A percentile compares a stretch with the other conserved stretches of the same genome.
Evolutionary conservation across 2,797 vertebrate genomes (phyloP).

Genomic region (Anas capensis): DNA sequence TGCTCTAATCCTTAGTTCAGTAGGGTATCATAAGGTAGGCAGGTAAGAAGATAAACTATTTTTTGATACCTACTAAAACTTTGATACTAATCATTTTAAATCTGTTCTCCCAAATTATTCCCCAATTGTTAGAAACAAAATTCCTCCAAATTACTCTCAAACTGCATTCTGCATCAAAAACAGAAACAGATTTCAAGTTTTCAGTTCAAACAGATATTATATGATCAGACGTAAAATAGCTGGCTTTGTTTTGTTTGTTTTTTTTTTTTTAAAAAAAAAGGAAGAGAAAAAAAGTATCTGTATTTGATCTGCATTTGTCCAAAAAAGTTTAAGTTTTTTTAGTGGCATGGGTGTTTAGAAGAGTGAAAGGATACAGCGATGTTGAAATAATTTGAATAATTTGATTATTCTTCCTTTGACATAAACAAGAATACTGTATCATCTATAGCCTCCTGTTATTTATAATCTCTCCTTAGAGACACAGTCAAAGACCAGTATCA

Average conservation of each 20-base stretch:
- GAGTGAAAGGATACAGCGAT: neutral
- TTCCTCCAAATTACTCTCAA: neutral
- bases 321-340: neutral
- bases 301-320: neutral
- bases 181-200: neutral
- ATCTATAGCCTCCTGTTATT: neutral
- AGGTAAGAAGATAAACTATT: neutral
- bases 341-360: neutral
- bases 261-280: neutral
- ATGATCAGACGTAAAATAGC: neutral
- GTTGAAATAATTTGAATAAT: neutral
- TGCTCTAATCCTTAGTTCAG: neutral
- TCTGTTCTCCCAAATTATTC: neutral
- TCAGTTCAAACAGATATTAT: neutral
- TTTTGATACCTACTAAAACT: neutral
- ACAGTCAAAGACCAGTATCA: neutral
- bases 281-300: neutral
- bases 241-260: neutral
- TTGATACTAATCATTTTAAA: neutral
- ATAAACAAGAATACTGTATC: neutral
- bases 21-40: neutral
- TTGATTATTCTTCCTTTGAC: neutral
- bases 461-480: neutral
- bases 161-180: neutral
- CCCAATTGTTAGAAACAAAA: constrained; percentile 7